Conservation (phyloP, 2,113 vertebrate genomes). For the Pseudonaja textilis region DNA sequence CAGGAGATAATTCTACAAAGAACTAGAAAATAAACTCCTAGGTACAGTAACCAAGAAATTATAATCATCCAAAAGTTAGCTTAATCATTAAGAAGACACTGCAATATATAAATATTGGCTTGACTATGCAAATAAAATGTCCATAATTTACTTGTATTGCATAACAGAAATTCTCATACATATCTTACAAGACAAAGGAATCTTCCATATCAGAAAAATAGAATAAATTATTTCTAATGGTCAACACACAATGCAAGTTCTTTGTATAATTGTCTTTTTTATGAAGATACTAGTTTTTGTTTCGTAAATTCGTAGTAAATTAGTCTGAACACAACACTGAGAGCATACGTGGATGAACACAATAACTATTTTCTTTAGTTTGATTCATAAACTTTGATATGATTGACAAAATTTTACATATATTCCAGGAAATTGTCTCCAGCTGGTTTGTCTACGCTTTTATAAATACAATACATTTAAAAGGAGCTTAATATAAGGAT, state of each 20-base stretch:
- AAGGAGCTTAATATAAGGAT: neutral
- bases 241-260: neutral
- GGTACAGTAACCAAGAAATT: constrained; percentile 20
- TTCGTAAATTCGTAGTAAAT: neutral
- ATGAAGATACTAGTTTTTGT: neutral
- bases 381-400: neutral
- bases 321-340: neutral
- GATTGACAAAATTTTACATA: neutral
- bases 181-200: neutral
- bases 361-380: neutral
- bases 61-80: constrained; percentile 30
- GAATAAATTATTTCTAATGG: neutral
- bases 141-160: constrained; percentile 15
- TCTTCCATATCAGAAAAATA: neutral
- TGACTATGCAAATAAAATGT: neutral
- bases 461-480: neutral
- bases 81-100: constrained; percentile 20
- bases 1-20: constrained; percentile 48
- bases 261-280: neutral
- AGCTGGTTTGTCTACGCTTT: neutral
- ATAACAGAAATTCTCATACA: neutral
- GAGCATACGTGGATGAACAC: neutral
- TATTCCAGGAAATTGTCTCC: neutral
- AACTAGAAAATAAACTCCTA: constrained; percentile 44
- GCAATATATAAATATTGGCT: neutral